A percentile compares a stretch with the other conserved stretches of the same genome.
Conservation (phyloP, 2,113 vertebrate genomes). For the Pterocles burchelli region DNA sequence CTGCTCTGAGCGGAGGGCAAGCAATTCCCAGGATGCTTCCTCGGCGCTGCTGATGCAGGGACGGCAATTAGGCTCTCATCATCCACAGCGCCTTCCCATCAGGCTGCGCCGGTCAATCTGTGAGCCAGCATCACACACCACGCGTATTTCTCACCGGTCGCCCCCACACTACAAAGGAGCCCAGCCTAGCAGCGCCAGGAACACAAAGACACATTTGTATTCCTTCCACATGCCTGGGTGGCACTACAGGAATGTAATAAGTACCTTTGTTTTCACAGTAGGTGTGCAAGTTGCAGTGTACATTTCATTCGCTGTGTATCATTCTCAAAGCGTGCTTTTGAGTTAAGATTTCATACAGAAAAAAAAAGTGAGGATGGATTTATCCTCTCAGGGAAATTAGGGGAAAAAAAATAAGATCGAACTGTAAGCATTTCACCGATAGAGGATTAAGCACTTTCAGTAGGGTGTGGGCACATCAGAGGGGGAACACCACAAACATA, state of each 20-base stretch:
- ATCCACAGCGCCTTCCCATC: slow-evolving; percentile 48
- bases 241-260: background rate
- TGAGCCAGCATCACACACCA: background rate
- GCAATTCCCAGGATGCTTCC: slow-evolving; percentile 80
- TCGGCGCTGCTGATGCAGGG: slow-evolving; percentile 76
- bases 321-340: background rate
- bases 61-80: slow-evolving; percentile 52
- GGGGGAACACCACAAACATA: background rate
- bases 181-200: background rate
- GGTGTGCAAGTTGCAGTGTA: background rate
- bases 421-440: background rate
- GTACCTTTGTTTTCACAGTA: background rate
- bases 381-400: background rate
- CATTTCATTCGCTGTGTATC: rapidly evolving
- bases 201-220: background rate
- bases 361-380: background rate
- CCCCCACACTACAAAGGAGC: background rate
- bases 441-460: background rate
- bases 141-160: background rate
- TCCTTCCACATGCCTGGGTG: background rate
- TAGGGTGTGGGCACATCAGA: rapidly evolving
- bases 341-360: background rate
- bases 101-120: slow-evolving; percentile 48
- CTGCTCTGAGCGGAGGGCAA: slow-evolving; percentile 76
- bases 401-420: rapidly evolving